Evolutionary conservation across 1,140 invertebrate species (phyloP).

Genomic region (Zaprionus africanus): DNA sequence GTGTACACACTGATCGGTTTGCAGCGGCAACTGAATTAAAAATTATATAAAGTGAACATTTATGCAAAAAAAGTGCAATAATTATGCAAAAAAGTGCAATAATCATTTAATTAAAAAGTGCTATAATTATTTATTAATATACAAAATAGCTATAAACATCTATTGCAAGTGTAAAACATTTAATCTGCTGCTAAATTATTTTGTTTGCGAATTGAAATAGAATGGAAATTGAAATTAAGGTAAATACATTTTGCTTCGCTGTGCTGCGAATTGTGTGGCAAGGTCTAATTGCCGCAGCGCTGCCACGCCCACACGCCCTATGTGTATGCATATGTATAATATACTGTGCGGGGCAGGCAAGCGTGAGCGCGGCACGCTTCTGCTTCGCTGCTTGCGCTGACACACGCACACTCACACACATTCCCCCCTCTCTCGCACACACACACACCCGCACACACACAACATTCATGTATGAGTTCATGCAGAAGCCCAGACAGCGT

Average conservation of each 20-base stretch:
- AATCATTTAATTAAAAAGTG: too few relatives aligned
- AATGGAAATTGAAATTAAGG: constrained; percentile 22
- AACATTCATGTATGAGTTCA: constrained; percentile 65
- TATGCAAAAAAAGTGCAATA: too few relatives aligned
- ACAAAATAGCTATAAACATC: too few relatives aligned
- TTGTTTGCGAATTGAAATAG: constrained; percentile 4
- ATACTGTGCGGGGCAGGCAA: constrained; percentile 52
- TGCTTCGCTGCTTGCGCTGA: constrained; percentile 46
- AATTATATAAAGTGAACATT: too few relatives aligned
- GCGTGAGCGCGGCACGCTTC: constrained; percentile 44
- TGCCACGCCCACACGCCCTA: constrained; percentile 40
- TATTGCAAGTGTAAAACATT: too few relatives aligned
- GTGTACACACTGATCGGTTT: background rate
- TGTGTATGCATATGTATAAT: constrained; percentile 17
- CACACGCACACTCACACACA: constrained; percentile 14
- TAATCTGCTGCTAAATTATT: background rate
- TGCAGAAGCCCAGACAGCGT: constrained; percentile 71
- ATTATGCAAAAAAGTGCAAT: too few relatives aligned
- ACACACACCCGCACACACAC: constrained; percentile 4
- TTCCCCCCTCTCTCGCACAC: background rate
- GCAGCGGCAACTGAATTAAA: background rate
- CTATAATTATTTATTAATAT: too few relatives aligned
- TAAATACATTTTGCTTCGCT: constrained; percentile 16
- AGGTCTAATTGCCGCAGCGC: constrained; percentile 60
- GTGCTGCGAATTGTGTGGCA: constrained; percentile 18